Percentiles rank a stretch among this genome's conserved stretches.
Conservation (phyloP, 2,797 vertebrate species). For the Anisognathus igniventris region DNA sequence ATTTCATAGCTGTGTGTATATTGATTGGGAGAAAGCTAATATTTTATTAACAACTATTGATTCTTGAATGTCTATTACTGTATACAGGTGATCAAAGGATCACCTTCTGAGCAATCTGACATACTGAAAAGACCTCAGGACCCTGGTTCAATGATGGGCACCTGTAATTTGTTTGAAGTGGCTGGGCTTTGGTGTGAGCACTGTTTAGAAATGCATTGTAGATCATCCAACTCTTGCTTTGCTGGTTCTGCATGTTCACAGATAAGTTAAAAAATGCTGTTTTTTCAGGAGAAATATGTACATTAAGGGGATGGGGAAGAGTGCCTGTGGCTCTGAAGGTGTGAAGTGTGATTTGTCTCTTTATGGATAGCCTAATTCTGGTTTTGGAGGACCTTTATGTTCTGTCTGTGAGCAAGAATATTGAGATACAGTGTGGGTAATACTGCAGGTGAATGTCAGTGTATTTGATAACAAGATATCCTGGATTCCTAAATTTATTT, state of each 20-base stretch:
- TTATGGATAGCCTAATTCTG: background rate
- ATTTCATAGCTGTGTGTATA: background rate
- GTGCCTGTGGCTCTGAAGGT: background rate
- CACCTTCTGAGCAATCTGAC: background rate
- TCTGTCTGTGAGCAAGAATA: background rate
- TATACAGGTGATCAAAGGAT: slow-evolving; percentile 26
- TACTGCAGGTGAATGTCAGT: background rate
- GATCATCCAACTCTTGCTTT: background rate
- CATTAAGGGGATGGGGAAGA: background rate
- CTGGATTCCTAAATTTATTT: background rate
- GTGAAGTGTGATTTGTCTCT: background rate
- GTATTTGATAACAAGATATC: background rate
- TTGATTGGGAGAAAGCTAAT: slow-evolving; percentile 16
- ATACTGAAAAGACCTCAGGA: background rate
- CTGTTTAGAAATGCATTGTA: background rate
- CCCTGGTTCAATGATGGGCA: background rate
- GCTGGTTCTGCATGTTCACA: background rate
- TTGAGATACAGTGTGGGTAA: background rate
- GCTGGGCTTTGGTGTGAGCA: background rate
- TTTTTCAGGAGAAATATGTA: background rate
- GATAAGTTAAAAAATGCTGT: background rate
- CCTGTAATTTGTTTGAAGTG: background rate
- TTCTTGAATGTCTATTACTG: background rate
- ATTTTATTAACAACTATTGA: slow-evolving; percentile 56
- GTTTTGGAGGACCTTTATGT: background rate